phyloP scores from a whole-genome alignment of 2,888 invertebrate species.

The Exocentrus adspersus region DNA sequence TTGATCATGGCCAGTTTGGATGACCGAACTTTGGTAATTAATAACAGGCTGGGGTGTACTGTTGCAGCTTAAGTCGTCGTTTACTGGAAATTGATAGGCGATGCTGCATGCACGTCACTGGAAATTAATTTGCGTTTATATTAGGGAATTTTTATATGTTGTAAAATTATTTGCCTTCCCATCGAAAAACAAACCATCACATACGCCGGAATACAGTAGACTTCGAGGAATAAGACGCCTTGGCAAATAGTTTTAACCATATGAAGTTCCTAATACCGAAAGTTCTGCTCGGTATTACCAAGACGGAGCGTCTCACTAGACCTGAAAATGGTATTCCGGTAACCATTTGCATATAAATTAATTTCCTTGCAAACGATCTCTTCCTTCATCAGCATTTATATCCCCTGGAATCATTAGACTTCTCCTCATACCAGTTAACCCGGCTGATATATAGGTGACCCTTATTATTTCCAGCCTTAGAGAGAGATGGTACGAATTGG shows the following conservation, averaged over 20 bases:
- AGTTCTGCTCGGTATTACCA: background rate
- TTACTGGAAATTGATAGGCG: background rate
- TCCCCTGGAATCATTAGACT: background rate
- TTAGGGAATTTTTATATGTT: no score
- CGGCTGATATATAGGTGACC: background rate
- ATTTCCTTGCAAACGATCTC: conserved; percentile 1
- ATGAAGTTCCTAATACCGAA: background rate
- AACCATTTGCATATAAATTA: conserved; percentile 8
- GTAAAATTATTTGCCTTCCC: no score
- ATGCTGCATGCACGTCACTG: background rate
- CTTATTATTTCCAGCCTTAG: background rate
- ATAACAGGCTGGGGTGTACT: conserved; percentile 9
- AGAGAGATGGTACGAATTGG: no score
- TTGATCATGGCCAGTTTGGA: background rate
- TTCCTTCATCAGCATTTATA: conserved; percentile 4
- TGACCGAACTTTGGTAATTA: conserved; percentile 18
- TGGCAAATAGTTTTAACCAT: background rate
- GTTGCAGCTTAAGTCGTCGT: conserved; percentile 5
- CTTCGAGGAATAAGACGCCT: no score
- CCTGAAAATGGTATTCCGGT: conserved; percentile 4
- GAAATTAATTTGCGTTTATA: no score
- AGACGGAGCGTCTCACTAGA: background rate
- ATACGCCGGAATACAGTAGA: background rate
- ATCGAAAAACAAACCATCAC: background rate
- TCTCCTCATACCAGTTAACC: background rate